Base-by-base conservation (phyloP, 2,113 vertebrate species). In the Thomomys bottae region DNA sequence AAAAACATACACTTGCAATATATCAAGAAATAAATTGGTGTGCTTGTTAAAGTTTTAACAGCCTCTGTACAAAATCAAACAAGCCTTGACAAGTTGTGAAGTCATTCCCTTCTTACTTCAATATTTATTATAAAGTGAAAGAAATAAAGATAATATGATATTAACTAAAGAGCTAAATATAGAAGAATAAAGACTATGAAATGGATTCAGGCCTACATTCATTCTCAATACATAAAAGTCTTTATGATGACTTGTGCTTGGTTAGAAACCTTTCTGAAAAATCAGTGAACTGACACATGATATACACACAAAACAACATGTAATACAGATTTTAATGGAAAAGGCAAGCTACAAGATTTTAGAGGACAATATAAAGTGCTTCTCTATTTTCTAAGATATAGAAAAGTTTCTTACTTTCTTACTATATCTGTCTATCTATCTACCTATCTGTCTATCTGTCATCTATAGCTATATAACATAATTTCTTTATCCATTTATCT, bases 21-120 rank as follows among this genome's bases (percentile, higher is more conserved):
- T 30, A 76, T 75, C 20, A 78, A 88, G 66, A 94, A 59, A 42
- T 17, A 93, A 93, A 88, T 10, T 84, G 59, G 63, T 32, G 71
- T 23, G 72, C 49, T 71, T 94, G 88, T 90, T 78, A 28, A 42
- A 64, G 63, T 64, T 30, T 30, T 30, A 64, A 64, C 30, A 10
- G 23, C 24, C 28, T 30, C 28, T 82, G 3, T 49, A 54, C 78
- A 67, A 11, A 11, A n/a, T 38, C 6, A 68, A 42, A 85, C 45
- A 66, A 81, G 20, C 23, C 28, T 73, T 75, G 45, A 71, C 2
- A 80, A 67, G 34, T 15, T 59, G 36, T 54, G 8, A 72, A 30
- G 28, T 20, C 5, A 4, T 32, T 23, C 14, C 45, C 1, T 17
- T n/a, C 21, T 71, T 7, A 86, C 63, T 73, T 42, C 14, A 85